A percentile compares a stretch with the other conserved stretches of the same genome.
Evolutionary conservation across 2,888 invertebrate species (phyloP).

Genomic region (Gryllus longicercus): DNA sequence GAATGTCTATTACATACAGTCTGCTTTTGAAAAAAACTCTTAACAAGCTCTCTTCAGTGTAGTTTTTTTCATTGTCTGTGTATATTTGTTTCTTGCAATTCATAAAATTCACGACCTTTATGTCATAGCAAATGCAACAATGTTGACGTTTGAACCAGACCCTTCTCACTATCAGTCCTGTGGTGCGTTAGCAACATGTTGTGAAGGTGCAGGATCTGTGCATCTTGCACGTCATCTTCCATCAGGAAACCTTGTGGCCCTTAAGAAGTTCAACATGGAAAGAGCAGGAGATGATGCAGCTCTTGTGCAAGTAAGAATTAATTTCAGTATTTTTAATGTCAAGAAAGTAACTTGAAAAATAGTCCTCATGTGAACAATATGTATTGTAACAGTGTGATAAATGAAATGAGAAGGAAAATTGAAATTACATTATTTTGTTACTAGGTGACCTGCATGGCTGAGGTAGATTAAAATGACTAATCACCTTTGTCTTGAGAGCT

Average conservation of each 20-base stretch:
- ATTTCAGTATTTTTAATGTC: background rate
- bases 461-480: no score
- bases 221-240: conserved; percentile 66
- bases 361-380: background rate
- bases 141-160: conserved; percentile 39
- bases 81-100: no score
- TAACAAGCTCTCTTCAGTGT: no score
- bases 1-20: no score
- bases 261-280: conserved; percentile 75
- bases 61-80: no score
- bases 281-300: conserved; percentile 61
- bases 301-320: conserved; percentile 47
- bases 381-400: no score
- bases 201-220: conserved; percentile 66
- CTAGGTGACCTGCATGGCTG: no score
- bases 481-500: no score
- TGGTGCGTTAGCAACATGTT: conserved; percentile 65
- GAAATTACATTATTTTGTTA: no score
- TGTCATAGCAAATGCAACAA: conserved; percentile 3
- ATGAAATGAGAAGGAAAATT: no score
- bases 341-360: background rate
- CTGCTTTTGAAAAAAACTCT: no score
- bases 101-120: no score
- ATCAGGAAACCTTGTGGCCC: conserved; percentile 63
- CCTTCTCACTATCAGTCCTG: conserved; percentile 61